Evolutionary conservation across 2,888 invertebrate species (phyloP).

Genomic region (Dorcus parallelipipedus): DNA sequence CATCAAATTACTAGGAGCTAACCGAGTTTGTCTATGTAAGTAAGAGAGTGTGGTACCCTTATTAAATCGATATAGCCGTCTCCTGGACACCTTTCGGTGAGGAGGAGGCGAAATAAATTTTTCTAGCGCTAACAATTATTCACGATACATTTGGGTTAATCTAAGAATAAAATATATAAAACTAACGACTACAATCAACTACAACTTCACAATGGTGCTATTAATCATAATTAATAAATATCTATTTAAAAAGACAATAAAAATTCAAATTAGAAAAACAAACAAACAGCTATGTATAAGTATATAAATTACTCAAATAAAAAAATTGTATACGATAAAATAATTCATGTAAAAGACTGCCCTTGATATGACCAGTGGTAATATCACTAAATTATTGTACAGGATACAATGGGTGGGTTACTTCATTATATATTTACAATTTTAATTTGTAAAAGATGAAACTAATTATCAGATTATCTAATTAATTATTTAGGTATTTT

Average conservation of each 20-base stretch:
- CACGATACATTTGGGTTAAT: not conserved
- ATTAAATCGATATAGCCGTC: not conserved
- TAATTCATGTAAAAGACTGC: not conserved
- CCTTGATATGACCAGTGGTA: slow-evolving; percentile 1
- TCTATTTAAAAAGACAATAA: not conserved
- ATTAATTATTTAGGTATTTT: too few species aligned
- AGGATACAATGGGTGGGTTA: not conserved
- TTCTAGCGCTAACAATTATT: not conserved
- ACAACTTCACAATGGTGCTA: not conserved
- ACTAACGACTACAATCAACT: not conserved
- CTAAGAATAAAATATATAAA: not conserved
- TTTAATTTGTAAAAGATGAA: too few species aligned
- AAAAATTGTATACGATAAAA: not conserved
- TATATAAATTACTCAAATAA: not conserved
- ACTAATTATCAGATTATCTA: too few species aligned
- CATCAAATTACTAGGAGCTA: not conserved
- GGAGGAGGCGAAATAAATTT: not conserved
- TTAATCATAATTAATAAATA: not conserved
- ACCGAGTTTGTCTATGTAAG: not conserved
- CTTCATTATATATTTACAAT: too few species aligned
- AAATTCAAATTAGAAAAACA: not conserved
- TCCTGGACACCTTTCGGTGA: not conserved
- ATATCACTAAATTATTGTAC: not conserved
- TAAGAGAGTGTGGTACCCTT: not conserved
- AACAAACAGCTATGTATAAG: too few species aligned